A percentile compares a stretch with the other conserved stretches of the same genome.
These are phyloP conservation scores for Synanceia verrucosa DNA, from an alignment of 2,797 vertebrate genomes.

Conservation along the genomic window DNA sequence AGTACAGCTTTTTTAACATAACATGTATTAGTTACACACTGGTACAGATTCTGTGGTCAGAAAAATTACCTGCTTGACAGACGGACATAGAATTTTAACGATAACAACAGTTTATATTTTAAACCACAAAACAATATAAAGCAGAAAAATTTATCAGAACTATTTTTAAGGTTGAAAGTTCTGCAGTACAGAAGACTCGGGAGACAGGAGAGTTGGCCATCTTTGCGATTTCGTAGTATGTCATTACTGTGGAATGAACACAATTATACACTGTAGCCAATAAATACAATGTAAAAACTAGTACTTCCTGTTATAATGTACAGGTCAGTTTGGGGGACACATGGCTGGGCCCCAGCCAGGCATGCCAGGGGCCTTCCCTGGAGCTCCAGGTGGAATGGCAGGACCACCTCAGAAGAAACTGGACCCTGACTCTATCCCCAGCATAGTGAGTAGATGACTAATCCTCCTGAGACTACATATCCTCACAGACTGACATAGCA, in stretches of 20 bases:
- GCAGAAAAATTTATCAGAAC: not conserved
- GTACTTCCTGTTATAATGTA: constrained; percentile 9
- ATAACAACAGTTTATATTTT: not conserved
- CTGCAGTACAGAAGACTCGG: not conserved
- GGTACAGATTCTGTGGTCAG: not conserved
- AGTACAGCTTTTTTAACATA: not conserved
- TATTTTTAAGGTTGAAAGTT: not conserved
- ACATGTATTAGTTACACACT: not conserved
- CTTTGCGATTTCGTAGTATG: not conserved
- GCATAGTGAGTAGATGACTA: constrained; percentile 85
- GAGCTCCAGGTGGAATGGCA: constrained; percentile 51
- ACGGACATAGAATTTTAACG: not conserved
- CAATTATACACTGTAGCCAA: not conserved
- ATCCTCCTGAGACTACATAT: constrained; percentile 15
- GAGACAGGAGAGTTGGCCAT: not conserved
- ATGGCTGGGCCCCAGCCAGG: constrained; percentile 85
- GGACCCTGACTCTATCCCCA: constrained; percentile 93
- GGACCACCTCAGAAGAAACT: constrained; percentile 89
- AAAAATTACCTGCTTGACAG: not conserved
- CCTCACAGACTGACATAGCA: constrained; percentile 13
- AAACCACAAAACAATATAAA: not conserved
- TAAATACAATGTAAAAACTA: not conserved
- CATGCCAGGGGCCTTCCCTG: constrained; percentile 84
- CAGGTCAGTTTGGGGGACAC: constrained; percentile 87
- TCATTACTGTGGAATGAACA: too few relatives aligned